phyloP scores from a whole-genome alignment of 2,888 invertebrate species.

The Cheilosia grossa region DNA sequence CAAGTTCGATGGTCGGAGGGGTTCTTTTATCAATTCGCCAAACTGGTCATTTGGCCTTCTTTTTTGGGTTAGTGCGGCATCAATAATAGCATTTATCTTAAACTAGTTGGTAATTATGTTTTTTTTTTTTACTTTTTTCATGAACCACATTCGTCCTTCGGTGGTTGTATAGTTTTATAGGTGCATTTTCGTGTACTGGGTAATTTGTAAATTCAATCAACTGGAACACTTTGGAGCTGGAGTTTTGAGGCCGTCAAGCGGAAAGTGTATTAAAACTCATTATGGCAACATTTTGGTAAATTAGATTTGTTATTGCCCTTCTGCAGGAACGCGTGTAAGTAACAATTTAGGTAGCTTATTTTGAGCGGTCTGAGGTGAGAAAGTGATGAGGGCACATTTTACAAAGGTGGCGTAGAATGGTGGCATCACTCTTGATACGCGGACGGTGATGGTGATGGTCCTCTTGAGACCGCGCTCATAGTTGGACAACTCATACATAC shows the following conservation, averaged over 20 bases:
- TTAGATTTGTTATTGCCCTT: conserved; percentile 3
- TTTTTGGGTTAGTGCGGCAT: conserved; percentile 1
- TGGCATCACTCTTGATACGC: no score
- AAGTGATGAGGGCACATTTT: no score
- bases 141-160: neutral
- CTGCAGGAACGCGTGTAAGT: neutral
- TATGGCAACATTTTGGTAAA: conserved; percentile 27
- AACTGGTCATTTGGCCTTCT: conserved; percentile 11
- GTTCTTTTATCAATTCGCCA: conserved; percentile 21
- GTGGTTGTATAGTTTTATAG: neutral
- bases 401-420: no score
- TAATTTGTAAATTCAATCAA: conserved; percentile 57
- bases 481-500: no score
- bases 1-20: no score
- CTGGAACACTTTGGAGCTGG: conserved; percentile 30
- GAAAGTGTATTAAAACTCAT: conserved; percentile 25
- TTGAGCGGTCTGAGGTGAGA: no score
- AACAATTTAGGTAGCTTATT: neutral
- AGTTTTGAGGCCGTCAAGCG: neutral
- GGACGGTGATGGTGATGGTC: no score
- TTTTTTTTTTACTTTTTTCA: neutral
- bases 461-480: no score
- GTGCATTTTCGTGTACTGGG: conserved; percentile 23
- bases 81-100: conserved; percentile 24
- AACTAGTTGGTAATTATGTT: conserved; percentile 6